Evolutionary conservation across 2,113 vertebrate genomes (phyloP), one percentile per base, ranked within the genome.

Genomic region (Cacatua alba): DNA sequence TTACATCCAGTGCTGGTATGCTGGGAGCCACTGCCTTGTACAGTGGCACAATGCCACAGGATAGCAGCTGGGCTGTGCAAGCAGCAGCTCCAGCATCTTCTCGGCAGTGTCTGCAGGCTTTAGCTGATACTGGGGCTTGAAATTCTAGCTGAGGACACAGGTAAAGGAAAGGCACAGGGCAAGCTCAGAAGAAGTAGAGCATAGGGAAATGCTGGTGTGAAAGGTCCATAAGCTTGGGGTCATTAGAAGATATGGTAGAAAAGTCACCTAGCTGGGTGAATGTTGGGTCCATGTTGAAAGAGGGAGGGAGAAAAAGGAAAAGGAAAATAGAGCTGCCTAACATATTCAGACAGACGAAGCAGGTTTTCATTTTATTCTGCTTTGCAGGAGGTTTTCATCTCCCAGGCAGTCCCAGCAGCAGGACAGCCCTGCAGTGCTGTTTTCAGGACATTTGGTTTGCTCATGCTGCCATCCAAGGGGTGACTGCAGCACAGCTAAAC

Each of bases 81-180:
- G 72, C 60, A 77, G 91, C 76, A 92, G 55, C 80, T 91, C 83
- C 89, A 95, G 69, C 83, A 81, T 62, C 82, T 90, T 87, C 90
- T 82, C 26, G 55, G 48, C 59, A 39, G 37, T 19, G 48, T 63
- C 60, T 89, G 33, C 43, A 31, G 51, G 80, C 62, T 85, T 24
- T 39, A 52, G 62, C 28, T 64, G 44, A 65, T 57, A 37, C 70
- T 75, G 35, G 41, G 62, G 53, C 41, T 55, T 90, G 62, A 82
- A 90, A 79, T 7, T 33, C 31, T 79, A 80, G 44, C 82, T 87
- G 52, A 3, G 10, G 44, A 80, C 68, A 52, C 26, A 65, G 44
- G 63, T 24, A 76, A 82, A 74, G 63, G 25, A 41, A 31, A 25
- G 41, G 39, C 78, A 82, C 52, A 44, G 59, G 63, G 24, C 41